phyloP scores from a whole-genome alignment of 2,113 vertebrate genomes.

The Rhinolophus ferrumequinum region DNA sequence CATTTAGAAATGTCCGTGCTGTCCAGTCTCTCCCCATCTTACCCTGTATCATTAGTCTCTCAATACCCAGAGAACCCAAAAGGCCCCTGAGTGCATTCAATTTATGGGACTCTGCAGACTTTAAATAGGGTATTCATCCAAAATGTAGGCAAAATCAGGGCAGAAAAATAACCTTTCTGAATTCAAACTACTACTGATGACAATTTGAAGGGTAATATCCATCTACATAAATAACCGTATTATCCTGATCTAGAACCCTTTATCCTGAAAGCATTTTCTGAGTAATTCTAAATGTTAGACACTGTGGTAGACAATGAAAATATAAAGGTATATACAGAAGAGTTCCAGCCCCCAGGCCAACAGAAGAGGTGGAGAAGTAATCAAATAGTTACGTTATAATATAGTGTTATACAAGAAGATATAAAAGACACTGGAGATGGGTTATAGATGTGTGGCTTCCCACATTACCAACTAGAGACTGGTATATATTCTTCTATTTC shows the following conservation, averaged over 20 bases:
- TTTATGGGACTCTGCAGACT: background rate
- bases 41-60: background rate
- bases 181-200: background rate
- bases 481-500: background rate
- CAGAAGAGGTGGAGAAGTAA: background rate
- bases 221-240: background rate
- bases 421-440: background rate
- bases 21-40: background rate
- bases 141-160: background rate
- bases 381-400: background rate
- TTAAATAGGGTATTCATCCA: background rate
- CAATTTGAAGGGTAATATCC: background rate
- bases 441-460: background rate
- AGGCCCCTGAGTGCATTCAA: background rate
- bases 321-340: background rate
- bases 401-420: background rate
- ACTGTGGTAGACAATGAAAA: background rate
- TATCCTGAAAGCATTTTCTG: background rate
- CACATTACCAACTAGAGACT: background rate
- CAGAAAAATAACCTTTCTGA: background rate
- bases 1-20: background rate
- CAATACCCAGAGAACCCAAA: background rate
- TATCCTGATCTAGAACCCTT: background rate
- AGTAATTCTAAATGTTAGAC: background rate
- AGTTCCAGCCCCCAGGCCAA: background rate